Evolutionary conservation across 92 coral and sea anemone genomes (phyloP).

Genomic region (Ricordea florida): DNA sequence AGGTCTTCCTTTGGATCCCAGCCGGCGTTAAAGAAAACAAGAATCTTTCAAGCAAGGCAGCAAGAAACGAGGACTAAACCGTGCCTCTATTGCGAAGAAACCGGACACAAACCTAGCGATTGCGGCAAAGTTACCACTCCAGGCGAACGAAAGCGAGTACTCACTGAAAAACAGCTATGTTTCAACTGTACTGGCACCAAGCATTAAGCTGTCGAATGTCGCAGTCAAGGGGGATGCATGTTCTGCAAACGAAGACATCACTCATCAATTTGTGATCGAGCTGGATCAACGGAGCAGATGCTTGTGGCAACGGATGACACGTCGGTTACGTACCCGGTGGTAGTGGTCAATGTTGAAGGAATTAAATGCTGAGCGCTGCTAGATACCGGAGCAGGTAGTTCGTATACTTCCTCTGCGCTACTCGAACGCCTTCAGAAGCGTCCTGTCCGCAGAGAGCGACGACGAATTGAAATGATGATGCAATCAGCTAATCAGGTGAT

Average conservation of each 20-base stretch:
- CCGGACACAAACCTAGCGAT: constrained; percentile 17
- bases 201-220: constrained; percentile 44
- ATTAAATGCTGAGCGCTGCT: constrained; percentile 40
- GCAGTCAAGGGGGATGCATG: constrained; percentile 12
- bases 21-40: neutral
- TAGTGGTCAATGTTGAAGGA: constrained; percentile 44
- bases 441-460: constrained; percentile 40
- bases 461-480: constrained; percentile 67
- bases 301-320: constrained; percentile 6
- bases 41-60: constrained; percentile 5
- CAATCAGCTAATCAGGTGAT: constrained; percentile 41
- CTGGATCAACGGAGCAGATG: neutral
- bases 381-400: constrained; percentile 39
- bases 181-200: constrained; percentile 44
- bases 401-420: constrained; percentile 62
- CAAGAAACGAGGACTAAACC: no score
- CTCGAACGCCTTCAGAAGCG: constrained; percentile 28
- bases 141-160: constrained; percentile 11
- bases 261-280: constrained; percentile 43
- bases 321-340: constrained; percentile 50
- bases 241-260: constrained; percentile 52
- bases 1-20: no score
- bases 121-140: constrained; percentile 5
- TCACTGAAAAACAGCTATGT: constrained; percentile 25
- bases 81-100: constrained; percentile 38